A percentile compares a stretch with the other conserved stretches of the same genome.
phyloP scores from a whole-genome alignment of 2,797 vertebrate genomes.

The Bradypus variegatus region DNA sequence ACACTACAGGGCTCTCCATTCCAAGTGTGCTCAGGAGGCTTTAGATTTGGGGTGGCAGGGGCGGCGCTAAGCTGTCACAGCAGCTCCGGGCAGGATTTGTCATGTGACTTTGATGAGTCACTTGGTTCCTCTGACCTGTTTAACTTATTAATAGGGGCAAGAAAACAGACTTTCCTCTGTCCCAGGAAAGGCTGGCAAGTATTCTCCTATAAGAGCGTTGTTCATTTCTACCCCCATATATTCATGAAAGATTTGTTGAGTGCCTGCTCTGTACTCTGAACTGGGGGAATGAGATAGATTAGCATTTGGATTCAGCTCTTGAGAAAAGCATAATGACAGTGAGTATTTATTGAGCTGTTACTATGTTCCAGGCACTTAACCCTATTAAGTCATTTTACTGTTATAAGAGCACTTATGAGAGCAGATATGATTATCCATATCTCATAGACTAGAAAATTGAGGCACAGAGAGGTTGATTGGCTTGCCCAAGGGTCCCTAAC shows the following conservation, averaged over 20 bases:
- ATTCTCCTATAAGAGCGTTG: rapidly evolving
- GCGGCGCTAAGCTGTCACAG: rapidly evolving
- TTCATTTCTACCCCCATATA: background rate
- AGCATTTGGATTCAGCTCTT: rapidly evolving
- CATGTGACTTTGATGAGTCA: background rate
- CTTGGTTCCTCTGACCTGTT: background rate
- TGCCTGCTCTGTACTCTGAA: background rate
- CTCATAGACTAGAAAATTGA: background rate
- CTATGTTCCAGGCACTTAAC: background rate
- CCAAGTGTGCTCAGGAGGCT: background rate
- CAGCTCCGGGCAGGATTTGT: background rate
- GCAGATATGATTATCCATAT: background rate
- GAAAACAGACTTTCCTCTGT: background rate
- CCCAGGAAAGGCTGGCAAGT: background rate
- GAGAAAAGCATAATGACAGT: background rate
- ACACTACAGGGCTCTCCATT: background rate
- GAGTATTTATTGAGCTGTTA: background rate
- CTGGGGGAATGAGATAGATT: rapidly evolving
- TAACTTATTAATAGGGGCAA: background rate
- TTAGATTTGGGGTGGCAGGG: rapidly evolving
- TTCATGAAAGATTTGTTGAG: no score
- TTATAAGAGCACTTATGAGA: background rate
- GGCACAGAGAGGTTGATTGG: background rate
- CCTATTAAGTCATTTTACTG: background rate
- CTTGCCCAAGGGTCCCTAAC: background rate